phyloP scores from a whole-genome alignment of 1,140 invertebrate genomes.

The Globodera rostochiensis region DNA sequence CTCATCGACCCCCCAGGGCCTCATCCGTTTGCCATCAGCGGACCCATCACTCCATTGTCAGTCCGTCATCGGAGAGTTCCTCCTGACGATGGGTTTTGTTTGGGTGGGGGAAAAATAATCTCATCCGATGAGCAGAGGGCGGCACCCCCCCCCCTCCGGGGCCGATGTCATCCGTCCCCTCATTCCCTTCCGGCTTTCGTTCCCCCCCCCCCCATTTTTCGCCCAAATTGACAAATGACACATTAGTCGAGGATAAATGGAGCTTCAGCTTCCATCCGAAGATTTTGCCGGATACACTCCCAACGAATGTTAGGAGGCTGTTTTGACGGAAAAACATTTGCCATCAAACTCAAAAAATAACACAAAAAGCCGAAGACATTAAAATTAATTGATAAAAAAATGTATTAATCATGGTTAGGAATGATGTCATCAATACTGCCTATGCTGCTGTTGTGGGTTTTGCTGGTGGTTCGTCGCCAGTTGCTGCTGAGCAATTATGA shows the following conservation, averaged over 20 bases:
- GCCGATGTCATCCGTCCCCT: neutral
- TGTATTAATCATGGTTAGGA: neutral
- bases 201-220: neutral
- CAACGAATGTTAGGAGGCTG: neutral
- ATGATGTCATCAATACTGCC: conserved; percentile 13
- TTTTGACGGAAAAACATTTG: neutral
- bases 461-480: conserved; percentile 28
- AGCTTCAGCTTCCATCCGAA: neutral
- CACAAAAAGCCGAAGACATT: neutral
- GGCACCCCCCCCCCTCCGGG: neutral
- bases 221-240: conserved; percentile 14
- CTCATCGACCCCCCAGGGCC: conserved; percentile 3
- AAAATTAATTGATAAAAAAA: neutral
- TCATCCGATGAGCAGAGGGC: neutral
- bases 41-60: conserved; percentile 2
- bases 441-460: conserved; percentile 21
- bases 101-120: too few species aligned
- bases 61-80: too few species aligned
- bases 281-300: neutral
- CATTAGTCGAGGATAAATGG: conserved; percentile 4
- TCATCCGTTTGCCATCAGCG: neutral
- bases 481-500: conserved; percentile 24
- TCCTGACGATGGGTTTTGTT: too few species aligned
- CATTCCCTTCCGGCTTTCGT: neutral
- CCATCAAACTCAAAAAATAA: neutral